A percentile compares a stretch with the other conserved stretches of the same genome.
These are phyloP conservation scores for Stictocephala bisonia DNA, from an alignment of 2,888 invertebrate genomes.

Conservation along the genomic window DNA sequence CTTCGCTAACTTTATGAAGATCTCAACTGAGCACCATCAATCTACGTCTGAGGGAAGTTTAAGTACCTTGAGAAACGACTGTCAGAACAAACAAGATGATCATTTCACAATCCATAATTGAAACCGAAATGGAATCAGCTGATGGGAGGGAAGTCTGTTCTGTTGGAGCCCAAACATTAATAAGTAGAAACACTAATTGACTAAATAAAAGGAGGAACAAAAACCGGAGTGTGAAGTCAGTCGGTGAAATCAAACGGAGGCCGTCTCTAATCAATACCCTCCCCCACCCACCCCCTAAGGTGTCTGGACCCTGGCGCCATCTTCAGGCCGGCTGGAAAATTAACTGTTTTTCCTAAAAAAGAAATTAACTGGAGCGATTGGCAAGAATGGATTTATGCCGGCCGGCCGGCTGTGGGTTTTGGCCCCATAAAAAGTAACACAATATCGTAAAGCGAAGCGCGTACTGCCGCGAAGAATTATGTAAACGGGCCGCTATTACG, in stretches of 20 bases:
- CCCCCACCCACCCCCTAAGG: conserved; percentile 27
- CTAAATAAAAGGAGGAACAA: conserved; percentile 27
- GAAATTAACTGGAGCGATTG: conserved; percentile 46
- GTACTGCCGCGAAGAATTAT: conserved; percentile 43
- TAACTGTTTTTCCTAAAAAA: conserved; percentile 48
- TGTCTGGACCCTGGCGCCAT: conserved; percentile 44
- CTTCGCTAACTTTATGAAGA: too few species aligned
- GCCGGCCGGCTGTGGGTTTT: conserved; percentile 44
- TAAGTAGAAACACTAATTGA: conserved; percentile 31
- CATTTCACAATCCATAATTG: background rate
- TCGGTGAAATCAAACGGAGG: conserved; percentile 13
- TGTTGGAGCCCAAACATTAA: conserved; percentile 2
- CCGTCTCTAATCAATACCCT: conserved; percentile 28
- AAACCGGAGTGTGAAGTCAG: conserved; percentile 31
- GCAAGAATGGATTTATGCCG: conserved; percentile 43
- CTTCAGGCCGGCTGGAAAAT: conserved; percentile 32
- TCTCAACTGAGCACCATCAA: too few species aligned
- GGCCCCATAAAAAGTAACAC: conserved; percentile 47
- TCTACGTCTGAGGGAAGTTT: too few species aligned
- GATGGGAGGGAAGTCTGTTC: background rate
- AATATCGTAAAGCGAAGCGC: conserved; percentile 45
- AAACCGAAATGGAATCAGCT: conserved; percentile 1
- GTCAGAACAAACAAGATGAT: too few species aligned
- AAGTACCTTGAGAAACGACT: too few species aligned
- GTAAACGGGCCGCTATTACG: conserved; percentile 44